Conservation (phyloP, 2,113 vertebrate species). For the Rallus limicola region DNA sequence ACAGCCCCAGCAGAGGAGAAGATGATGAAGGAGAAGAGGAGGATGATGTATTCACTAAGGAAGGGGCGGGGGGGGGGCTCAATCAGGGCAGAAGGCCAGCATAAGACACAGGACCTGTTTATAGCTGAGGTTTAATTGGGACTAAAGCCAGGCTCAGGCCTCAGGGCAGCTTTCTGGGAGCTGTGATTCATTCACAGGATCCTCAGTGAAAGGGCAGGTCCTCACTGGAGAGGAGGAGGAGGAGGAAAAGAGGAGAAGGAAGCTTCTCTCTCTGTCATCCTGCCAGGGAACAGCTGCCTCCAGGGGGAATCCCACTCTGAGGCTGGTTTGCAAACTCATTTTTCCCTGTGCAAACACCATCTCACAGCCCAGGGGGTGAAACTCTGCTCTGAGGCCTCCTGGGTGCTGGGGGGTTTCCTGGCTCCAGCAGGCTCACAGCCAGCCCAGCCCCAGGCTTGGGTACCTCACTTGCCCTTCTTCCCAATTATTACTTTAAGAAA, state of each 20-base stretch:
- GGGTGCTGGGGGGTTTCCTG: no score
- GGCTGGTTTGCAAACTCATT: not conserved
- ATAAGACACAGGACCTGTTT: not conserved
- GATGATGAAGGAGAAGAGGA: not conserved
- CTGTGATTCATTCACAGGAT: not conserved
- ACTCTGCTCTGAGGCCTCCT: not conserved
- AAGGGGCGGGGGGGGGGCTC: not conserved
- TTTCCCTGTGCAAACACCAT: not conserved
- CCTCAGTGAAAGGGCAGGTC: not conserved
- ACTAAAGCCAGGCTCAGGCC: not conserved
- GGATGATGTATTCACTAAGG: accelerated
- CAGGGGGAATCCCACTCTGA: not conserved
- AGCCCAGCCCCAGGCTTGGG: accelerated
- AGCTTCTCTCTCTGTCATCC: accelerated
- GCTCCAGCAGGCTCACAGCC: not conserved
- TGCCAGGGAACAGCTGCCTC: not conserved
- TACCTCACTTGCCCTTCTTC: not conserved
- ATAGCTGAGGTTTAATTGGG: not conserved
- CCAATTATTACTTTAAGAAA: not conserved
- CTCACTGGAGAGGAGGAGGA: not conserved
- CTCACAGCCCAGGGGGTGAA: not conserved
- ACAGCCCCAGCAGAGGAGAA: accelerated
- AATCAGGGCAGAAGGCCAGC: accelerated
- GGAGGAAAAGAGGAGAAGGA: accelerated
- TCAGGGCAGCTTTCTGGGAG: not conserved